Evolutionary conservation across 2,113 vertebrate genomes (phyloP).

Genomic region (Rhipidura dahli): DNA sequence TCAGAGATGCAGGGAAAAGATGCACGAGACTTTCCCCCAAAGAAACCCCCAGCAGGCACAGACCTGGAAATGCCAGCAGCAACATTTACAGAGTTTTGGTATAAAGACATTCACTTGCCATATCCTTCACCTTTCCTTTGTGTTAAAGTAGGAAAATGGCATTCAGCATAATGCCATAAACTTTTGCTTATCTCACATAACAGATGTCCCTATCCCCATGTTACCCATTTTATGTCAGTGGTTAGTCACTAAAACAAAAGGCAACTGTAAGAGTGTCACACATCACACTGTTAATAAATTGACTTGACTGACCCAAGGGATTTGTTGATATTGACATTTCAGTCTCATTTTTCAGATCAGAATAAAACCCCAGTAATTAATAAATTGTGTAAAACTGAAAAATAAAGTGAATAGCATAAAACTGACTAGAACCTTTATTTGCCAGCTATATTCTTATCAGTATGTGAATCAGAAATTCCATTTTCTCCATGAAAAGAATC

Average conservation of each 20-base stretch:
- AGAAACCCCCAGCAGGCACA: not conserved
- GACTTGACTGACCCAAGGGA: not conserved
- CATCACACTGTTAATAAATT: not conserved
- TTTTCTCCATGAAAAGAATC: constrained; percentile 4
- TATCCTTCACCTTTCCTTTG: constrained; percentile 4
- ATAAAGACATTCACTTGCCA: not conserved
- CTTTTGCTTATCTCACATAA: constrained; percentile 8
- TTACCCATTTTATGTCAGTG: not conserved
- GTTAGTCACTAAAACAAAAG: constrained; percentile 36
- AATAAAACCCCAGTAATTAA: not conserved
- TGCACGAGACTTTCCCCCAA: not conserved
- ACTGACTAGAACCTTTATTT: constrained; percentile 18
- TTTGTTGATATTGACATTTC: constrained; percentile 38
- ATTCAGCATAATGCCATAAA: constrained; percentile 40
- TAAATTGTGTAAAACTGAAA: not conserved
- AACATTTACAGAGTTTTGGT: not conserved
- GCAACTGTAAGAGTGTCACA: not conserved
- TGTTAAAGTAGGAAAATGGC: constrained; percentile 6
- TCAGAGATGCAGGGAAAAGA: not conserved
- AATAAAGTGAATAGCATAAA: constrained; percentile 4
- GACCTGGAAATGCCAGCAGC: constrained; percentile 2
- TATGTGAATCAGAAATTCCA: not conserved
- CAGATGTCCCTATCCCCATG: constrained; percentile 39
- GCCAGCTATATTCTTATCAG: not conserved
- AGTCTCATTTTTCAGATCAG: not conserved